Conservation (phyloP, 92 coral and sea anemone genomes). For the Umimayanthus chanpuru region DNA sequence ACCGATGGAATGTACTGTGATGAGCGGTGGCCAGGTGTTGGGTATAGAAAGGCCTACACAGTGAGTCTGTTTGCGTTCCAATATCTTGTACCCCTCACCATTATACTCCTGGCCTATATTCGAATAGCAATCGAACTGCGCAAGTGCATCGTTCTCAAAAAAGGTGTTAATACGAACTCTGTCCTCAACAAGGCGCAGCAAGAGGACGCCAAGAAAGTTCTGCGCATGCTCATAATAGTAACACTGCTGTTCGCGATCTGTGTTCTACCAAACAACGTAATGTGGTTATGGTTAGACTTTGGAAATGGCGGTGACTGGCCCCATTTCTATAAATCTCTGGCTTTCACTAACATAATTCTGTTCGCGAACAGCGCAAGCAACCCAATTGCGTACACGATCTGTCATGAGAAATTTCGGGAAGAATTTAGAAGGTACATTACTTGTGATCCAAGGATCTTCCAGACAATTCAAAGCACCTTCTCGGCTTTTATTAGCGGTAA, state of each 20-base stretch:
- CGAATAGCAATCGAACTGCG: constrained; percentile 80
- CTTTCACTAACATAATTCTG: constrained; percentile 83
- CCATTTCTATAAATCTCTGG: constrained; percentile 78
- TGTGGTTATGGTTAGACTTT: constrained; percentile 98
- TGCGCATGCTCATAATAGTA: constrained; percentile 94
- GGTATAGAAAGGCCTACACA: constrained; percentile 78
- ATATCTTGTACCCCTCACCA: constrained; percentile 75
- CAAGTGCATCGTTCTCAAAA: constrained; percentile 57
- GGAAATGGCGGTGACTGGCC: constrained; percentile 75
- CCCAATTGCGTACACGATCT: constrained; percentile 94
- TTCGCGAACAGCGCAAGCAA: constrained; percentile 96
- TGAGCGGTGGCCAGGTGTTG: constrained; percentile 77
- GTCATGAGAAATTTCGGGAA: constrained; percentile 94
- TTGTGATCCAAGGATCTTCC: constrained; percentile 65
- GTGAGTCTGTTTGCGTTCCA: constrained; percentile 77
- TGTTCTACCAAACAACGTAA: constrained; percentile 86
- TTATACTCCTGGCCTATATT: constrained; percentile 76
- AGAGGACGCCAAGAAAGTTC: constrained; percentile 87
- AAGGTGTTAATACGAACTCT: constrained; percentile 60
- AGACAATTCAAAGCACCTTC: constrained; percentile 43
- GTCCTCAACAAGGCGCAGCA: constrained; percentile 83
- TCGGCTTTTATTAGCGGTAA: background rate
- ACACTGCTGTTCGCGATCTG: constrained; percentile 92
- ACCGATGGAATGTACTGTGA: constrained; percentile 48
- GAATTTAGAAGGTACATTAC: constrained; percentile 75